Conservation (phyloP, 1,140 invertebrate species). For the Drosophila asahinai region DNA sequence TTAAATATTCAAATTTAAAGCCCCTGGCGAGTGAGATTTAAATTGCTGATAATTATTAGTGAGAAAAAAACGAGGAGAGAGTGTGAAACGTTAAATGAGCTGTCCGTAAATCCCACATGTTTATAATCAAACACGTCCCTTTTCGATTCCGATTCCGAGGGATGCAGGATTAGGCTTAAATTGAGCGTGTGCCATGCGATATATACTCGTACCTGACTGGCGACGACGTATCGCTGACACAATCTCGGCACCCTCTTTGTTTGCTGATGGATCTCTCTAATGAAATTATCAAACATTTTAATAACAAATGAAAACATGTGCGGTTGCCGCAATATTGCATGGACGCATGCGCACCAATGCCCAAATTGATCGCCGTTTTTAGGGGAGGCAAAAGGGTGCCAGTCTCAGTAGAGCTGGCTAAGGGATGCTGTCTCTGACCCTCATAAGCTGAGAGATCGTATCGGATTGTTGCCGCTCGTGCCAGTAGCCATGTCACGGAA, state of each 20-base stretch:
- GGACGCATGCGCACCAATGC: constrained; percentile 57
- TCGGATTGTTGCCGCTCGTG: constrained; percentile 66
- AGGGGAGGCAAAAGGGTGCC: constrained; percentile 49
- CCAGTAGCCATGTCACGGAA: constrained; percentile 63
- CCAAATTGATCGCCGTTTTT: constrained; percentile 53
- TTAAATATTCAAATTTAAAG: constrained; percentile 75
- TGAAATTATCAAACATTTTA: constrained; percentile 85
- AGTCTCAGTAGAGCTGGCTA: not conserved
- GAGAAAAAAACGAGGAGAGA: constrained; percentile 40
- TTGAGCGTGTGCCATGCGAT: constrained; percentile 72
- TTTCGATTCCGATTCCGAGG: constrained; percentile 2
- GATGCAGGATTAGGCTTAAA: constrained; percentile 79
- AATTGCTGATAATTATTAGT: constrained; percentile 52
- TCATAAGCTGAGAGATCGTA: constrained; percentile 59
- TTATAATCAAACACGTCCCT: constrained; percentile 78
- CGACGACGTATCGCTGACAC: constrained; percentile 35
- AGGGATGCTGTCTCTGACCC: constrained; percentile 49
- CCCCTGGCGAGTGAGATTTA: constrained; percentile 53
- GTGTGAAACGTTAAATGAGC: constrained; percentile 69
- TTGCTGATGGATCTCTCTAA: constrained; percentile 79
- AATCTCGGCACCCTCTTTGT: constrained; percentile 52
- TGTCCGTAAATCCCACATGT: constrained; percentile 81
- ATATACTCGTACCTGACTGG: not conserved
- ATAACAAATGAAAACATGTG: constrained; percentile 85
- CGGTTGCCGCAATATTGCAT: constrained; percentile 79